These are phyloP conservation scores for Coenonympha arcania DNA, from an alignment of 2,888 invertebrate genomes.

Conservation along the genomic window DNA sequence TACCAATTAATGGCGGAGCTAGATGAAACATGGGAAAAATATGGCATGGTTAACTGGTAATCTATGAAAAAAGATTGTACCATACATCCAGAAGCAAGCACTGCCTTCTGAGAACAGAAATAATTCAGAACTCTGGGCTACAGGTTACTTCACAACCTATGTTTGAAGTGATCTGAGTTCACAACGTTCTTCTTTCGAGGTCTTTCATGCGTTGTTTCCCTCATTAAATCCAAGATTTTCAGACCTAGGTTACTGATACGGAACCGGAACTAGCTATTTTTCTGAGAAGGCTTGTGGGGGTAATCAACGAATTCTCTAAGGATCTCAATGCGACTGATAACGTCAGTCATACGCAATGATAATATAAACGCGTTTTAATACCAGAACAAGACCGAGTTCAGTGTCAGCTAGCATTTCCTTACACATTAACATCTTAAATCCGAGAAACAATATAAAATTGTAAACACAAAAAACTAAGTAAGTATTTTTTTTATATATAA, in stretches of 20 bases:
- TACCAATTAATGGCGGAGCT: too few relatives aligned
- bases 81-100: too few relatives aligned
- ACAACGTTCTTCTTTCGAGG: too few relatives aligned
- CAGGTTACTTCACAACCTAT: too few relatives aligned
- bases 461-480: background rate
- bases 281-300: background rate
- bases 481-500: background rate
- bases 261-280: background rate
- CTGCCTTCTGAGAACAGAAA: too few relatives aligned
- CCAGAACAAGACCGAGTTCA: background rate
- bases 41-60: too few relatives aligned
- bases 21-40: too few relatives aligned
- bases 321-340: constrained; percentile 31
- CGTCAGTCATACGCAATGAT: constrained; percentile 31
- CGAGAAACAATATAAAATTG: background rate
- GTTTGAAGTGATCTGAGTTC: too few relatives aligned
- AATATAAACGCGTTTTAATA: constrained; percentile 4
- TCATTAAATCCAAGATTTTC: background rate
- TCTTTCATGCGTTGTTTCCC: too few relatives aligned
- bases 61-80: too few relatives aligned
- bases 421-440: background rate
- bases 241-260: background rate
- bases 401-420: background rate
- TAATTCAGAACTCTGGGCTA: too few relatives aligned
- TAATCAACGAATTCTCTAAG: constrained; percentile 4